Conservation (phyloP, 2,888 invertebrate genomes). For the Gasteruption jaculator region DNA sequence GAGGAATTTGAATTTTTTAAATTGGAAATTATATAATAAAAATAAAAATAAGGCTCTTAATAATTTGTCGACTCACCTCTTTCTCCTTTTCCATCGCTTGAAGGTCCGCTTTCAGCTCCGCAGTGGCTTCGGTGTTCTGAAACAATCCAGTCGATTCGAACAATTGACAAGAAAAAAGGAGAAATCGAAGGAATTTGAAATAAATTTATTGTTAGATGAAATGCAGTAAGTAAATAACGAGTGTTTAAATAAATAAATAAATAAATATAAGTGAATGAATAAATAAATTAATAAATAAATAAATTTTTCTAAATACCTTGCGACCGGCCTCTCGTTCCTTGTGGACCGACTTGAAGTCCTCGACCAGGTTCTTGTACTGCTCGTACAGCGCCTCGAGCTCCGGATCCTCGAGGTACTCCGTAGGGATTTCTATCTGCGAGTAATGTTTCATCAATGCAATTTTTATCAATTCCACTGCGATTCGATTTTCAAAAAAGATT, state of each 20-base stretch:
- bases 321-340: constrained; percentile 61
- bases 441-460: neutral
- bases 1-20: too few relatives aligned
- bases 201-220: constrained; percentile 18
- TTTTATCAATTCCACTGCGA: neutral
- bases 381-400: constrained; percentile 68
- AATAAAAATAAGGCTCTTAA: too few relatives aligned
- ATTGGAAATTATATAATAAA: too few relatives aligned
- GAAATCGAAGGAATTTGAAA: neutral
- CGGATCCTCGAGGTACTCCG: constrained; percentile 70
- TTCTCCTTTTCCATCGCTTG: constrained; percentile 80
- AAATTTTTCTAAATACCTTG: constrained; percentile 29
- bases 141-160: constrained; percentile 2
- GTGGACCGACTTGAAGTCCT: constrained; percentile 77
- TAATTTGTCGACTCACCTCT: constrained; percentile 48
- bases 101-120: constrained; percentile 79
- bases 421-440: constrained; percentile 69
- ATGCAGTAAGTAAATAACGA: neutral
- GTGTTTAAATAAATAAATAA: neutral
- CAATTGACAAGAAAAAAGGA: neutral
- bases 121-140: constrained; percentile 62
- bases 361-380: constrained; percentile 70
- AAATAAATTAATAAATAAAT: too few relatives aligned
- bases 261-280: too few relatives aligned
- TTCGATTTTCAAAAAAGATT: neutral